phyloP scores from a whole-genome alignment of 2,113 vertebrate genomes.

The Origma solitaria region DNA sequence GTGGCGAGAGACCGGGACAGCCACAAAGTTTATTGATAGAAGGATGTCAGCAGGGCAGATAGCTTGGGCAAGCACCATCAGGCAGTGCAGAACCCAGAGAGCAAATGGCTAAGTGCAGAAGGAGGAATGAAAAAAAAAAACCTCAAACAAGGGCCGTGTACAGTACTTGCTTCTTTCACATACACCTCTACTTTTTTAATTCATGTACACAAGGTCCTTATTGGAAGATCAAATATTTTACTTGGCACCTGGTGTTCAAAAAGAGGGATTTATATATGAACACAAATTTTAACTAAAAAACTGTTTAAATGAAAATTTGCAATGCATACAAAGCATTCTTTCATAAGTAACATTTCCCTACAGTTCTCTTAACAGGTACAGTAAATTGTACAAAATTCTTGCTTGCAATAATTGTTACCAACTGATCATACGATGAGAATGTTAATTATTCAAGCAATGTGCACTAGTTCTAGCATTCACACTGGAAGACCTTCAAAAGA shows the following conservation, averaged over 20 bases:
- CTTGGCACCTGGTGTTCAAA: constrained; percentile 25
- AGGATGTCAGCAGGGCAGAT: neutral
- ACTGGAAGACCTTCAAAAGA: neutral
- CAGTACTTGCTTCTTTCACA: neutral
- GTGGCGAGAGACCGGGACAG: neutral
- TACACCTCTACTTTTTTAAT: neutral
- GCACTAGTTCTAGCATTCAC: neutral
- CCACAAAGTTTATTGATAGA: neutral
- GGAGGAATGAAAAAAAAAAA: neutral
- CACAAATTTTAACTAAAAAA: neutral
- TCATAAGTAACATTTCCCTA: neutral
- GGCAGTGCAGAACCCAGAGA: neutral
- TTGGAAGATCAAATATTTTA: constrained; percentile 26
- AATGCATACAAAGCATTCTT: neutral
- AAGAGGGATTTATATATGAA: neutral
- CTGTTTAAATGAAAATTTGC: neutral
- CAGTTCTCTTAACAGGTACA: neutral
- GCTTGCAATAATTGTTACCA: neutral
- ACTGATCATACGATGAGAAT: neutral
- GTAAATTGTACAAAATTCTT: neutral
- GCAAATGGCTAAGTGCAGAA: neutral
- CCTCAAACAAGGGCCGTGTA: neutral
- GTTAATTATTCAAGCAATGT: neutral
- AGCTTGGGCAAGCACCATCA: neutral
- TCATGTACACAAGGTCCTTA: neutral